Conservation (phyloP, 2,888 invertebrate genomes). For the Euclidia mi region DNA sequence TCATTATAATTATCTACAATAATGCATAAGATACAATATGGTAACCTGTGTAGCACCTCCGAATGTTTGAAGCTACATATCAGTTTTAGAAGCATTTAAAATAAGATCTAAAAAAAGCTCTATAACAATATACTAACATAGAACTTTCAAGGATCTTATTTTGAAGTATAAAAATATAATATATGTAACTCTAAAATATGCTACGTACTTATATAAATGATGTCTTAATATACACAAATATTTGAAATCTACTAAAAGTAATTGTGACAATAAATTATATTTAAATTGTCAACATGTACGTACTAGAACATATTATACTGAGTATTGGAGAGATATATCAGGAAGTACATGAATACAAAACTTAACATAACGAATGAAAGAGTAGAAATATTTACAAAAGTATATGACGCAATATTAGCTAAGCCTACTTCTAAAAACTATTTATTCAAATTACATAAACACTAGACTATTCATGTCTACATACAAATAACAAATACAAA, state of each 20-base stretch:
- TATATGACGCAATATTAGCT: conserved; percentile 32
- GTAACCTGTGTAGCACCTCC: conserved; percentile 84
- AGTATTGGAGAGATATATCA: conserved; percentile 62
- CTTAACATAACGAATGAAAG: conserved; percentile 34
- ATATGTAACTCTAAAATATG: conserved; percentile 49
- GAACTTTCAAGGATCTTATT: conserved; percentile 51
- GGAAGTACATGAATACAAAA: conserved; percentile 42
- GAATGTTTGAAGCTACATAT: conserved; percentile 61
- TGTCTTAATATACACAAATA: conserved; percentile 49
- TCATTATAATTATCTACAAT: conserved; percentile 68
- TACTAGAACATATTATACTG: conserved; percentile 53
- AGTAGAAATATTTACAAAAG: conserved; percentile 62
- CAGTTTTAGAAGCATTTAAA: conserved; percentile 48
- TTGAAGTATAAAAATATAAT: conserved; percentile 45
- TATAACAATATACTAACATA: conserved; percentile 38
- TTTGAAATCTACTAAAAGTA: conserved; percentile 47
- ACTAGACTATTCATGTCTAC: conserved; percentile 34
- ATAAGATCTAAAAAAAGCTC: conserved; percentile 46
- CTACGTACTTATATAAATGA: conserved; percentile 45
- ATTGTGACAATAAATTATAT: conserved; percentile 66
- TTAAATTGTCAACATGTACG: conserved; percentile 59
- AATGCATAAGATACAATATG: conserved; percentile 74
- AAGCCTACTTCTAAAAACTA: conserved; percentile 22
- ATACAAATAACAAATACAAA: conserved; percentile 37
- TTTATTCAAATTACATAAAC: conserved; percentile 31